These are phyloP conservation scores for Anomalospiza imberbis DNA, from an alignment of 2,797 vertebrate species.

Conservation along the genomic window DNA sequence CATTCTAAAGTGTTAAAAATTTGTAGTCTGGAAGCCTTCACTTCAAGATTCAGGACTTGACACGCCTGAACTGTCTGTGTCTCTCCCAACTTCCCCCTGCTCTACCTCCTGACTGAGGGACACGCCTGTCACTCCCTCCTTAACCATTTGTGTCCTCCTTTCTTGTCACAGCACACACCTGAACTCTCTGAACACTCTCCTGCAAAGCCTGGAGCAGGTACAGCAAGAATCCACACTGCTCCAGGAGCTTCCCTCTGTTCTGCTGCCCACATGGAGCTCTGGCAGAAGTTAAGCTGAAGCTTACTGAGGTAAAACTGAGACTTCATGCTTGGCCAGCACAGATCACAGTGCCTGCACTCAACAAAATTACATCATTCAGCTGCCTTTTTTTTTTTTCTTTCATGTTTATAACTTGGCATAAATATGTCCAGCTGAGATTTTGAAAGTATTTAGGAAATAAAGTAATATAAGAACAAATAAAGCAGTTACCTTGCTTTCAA, in stretches of 20 bases:
- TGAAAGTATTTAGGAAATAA: conserved; percentile 29
- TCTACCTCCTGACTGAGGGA: background rate
- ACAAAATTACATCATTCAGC: conserved; percentile 1
- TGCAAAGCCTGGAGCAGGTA: background rate
- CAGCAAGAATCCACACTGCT: accelerated
- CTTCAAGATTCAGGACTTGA: background rate
- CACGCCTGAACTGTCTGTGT: background rate
- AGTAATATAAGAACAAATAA: background rate
- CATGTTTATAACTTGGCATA: conserved; percentile 24
- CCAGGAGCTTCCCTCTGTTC: background rate
- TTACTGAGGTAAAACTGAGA: background rate
- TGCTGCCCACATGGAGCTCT: background rate
- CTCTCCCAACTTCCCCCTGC: background rate
- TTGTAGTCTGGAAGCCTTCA: background rate
- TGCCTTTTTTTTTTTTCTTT: background rate
- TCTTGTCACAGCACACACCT: background rate
- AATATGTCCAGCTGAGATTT: background rate
- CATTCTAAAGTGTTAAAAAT: background rate
- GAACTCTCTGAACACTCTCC: background rate
- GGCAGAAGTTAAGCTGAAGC: background rate
- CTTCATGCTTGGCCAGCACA: background rate
- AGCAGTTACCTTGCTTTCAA: background rate
- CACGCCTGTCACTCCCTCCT: background rate
- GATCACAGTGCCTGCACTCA: background rate
- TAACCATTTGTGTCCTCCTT: background rate